Percentiles rank a stretch among this genome's conserved stretches.
phyloP scores from a whole-genome alignment of 2,888 invertebrate species.

The Patella ulyssiponensis region DNA sequence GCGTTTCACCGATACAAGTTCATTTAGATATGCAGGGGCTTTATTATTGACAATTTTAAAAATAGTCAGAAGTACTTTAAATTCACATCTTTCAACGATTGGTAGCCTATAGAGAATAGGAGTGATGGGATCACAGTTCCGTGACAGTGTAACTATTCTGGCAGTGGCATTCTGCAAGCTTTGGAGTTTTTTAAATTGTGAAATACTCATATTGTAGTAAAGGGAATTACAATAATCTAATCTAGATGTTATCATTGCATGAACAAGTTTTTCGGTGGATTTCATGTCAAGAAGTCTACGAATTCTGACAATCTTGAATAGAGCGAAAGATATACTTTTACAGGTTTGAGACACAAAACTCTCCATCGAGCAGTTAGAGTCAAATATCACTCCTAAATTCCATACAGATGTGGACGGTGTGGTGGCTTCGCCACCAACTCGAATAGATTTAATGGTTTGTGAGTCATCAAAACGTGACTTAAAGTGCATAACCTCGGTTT shows the following conservation, averaged over 20 bases:
- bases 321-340: background rate
- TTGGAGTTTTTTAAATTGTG: background rate
- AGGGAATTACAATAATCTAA: background rate
- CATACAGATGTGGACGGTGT: background rate
- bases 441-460: background rate
- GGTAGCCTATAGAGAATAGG: background rate
- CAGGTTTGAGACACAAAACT: background rate
- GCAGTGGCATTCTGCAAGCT: background rate
- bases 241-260: conserved; percentile 3
- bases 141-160: background rate
- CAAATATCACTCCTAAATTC: background rate
- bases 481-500: background rate
- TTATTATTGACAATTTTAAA: too few relatives aligned
- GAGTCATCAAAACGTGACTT: background rate
- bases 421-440: background rate
- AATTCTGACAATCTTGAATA: background rate
- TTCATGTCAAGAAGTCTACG: background rate
- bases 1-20: too few relatives aligned
- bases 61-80: too few relatives aligned
- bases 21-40: too few relatives aligned
- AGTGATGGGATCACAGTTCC: background rate
- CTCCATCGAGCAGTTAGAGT: background rate
- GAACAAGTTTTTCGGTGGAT: background rate
- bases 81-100: too few relatives aligned
- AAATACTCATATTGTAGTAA: background rate